Evolutionary conservation across 2,888 invertebrate species (phyloP), one percentile per base, ranked within the genome.

Genomic region (Sepioteuthis lessoniana): DNA sequence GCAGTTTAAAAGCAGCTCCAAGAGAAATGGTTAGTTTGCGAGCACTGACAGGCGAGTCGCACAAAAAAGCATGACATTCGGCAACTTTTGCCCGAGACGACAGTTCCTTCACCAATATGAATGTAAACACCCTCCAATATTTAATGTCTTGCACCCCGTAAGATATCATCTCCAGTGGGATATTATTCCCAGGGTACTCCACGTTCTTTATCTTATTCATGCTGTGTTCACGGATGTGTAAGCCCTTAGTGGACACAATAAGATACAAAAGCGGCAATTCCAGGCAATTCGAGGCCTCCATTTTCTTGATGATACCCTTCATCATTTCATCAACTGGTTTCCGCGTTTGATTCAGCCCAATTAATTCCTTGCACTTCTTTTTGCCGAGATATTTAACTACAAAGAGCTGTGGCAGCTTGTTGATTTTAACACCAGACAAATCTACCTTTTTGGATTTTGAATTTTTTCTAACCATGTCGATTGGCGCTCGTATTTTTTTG

Each of bases 101-200:
- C 93, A 97, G 95, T 95, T 97, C 96, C 31, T 96, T 96, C 10
- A 97, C 97, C n/a, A 97, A 96, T 94, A 97, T 97, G 94, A 96
- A 97, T 25, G 96, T 96, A 94, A 97, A 97, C 28, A 97, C 96
- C 35, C 96, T 95, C 95, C 97, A 96, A 95, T 96, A 97, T 94
- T 96, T 96, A 94, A 96, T 96, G 94, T 97, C 97, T 95, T 97
- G 97, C 16, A 97, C 97, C 42, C 97, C 97, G 95, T 97, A 97
- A 0, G 97, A 97, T 46, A 97, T 97, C 94, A 97, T 97, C 95
- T 97, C 96, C 35, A 97, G 96, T 0, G 97, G 97, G n/a, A 76
- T 76, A 21, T 97, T 95, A 28, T 96, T 94, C 7, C 96, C 96
- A 10, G 94, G 94, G 1, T 95, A 94, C 10, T 96, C 95, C 0